These are phyloP conservation scores for Prostheceraeus crozeri DNA, from an alignment of 2,888 invertebrate species.

Conservation along the genomic window DNA sequence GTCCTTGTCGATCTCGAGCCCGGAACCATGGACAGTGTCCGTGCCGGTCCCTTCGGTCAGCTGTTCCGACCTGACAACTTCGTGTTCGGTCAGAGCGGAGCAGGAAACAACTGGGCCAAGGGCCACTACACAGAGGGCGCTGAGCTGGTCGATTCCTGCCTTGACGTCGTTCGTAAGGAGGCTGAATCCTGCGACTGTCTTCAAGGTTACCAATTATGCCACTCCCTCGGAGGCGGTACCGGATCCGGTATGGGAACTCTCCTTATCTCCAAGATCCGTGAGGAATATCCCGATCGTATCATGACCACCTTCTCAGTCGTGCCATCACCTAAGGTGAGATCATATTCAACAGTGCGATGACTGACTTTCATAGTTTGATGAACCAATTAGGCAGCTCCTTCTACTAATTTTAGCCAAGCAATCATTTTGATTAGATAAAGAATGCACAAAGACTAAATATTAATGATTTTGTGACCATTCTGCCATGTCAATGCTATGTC, in stretches of 20 bases:
- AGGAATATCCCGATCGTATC: slow-evolving; percentile 59
- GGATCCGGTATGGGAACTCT: slow-evolving; percentile 30
- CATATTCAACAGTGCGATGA: too few species aligned
- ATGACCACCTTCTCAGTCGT: slow-evolving; percentile 95
- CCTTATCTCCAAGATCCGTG: slow-evolving; percentile 24
- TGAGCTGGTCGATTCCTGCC: slow-evolving; percentile 69
- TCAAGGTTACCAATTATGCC: slow-evolving; percentile 60
- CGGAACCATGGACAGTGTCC: slow-evolving; percentile 78
- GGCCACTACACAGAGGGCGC: slow-evolving; percentile 66
- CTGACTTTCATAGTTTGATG: too few species aligned
- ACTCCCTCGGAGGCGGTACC: slow-evolving; percentile 62
- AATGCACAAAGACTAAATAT: too few species aligned
- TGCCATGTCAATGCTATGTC: too few species aligned
- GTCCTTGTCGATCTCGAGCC: slow-evolving; percentile 88
- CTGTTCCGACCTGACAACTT: slow-evolving; percentile 92
- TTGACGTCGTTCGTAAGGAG: slow-evolving; percentile 67
- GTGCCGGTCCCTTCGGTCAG: slow-evolving; percentile 69
- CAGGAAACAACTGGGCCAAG: slow-evolving; percentile 13
- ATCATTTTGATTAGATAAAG: too few species aligned
- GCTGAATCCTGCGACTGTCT: slow-evolving; percentile 79
- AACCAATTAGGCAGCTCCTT: too few species aligned
- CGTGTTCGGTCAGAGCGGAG: slow-evolving; percentile 63
- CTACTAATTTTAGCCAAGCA: too few species aligned
- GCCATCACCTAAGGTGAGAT: slow-evolving; percentile 67
- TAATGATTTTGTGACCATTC: too few species aligned